Percentiles rank a stretch among this genome's conserved stretches.
phyloP scores from a whole-genome alignment of 1,140 invertebrate species.

The Oncopeltus fasciatus region DNA sequence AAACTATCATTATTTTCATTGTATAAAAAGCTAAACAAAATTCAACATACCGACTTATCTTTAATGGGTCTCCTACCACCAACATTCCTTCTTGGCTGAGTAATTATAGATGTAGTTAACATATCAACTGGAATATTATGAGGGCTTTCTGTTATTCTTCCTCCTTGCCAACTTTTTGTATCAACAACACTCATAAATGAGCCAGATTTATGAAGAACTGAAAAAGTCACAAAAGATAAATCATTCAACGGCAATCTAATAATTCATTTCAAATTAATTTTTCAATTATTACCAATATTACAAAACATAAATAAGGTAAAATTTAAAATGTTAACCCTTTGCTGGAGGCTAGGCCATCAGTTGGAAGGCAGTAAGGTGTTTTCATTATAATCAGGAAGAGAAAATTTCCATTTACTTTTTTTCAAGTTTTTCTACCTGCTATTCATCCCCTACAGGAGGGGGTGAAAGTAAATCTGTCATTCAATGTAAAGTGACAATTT shows the following conservation, averaged over 20 bases:
- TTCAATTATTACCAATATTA: neutral
- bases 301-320: neutral
- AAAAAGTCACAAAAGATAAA: neutral
- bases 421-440: too few relatives aligned
- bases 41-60: slow-evolving; percentile 33
- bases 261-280: neutral
- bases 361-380: too few relatives aligned
- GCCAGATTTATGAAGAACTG: slow-evolving; percentile 14
- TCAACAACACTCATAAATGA: slow-evolving; percentile 28
- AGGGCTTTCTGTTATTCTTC: slow-evolving; percentile 24
- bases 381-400: too few relatives aligned
- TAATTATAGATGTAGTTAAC: slow-evolving; percentile 16
- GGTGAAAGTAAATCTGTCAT: too few relatives aligned
- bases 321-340: neutral
- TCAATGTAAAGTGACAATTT: too few relatives aligned
- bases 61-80: slow-evolving; percentile 61
- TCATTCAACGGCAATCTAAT: too few relatives aligned
- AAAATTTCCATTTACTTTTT: too few relatives aligned
- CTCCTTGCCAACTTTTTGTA: slow-evolving; percentile 29
- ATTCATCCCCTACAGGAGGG: too few relatives aligned
- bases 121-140: neutral
- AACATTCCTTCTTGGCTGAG: slow-evolving; percentile 47
- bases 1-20: too few relatives aligned
- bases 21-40: too few relatives aligned
- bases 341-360: too few relatives aligned